These are phyloP conservation scores for Drosophila lacertosa DNA, from an alignment of 1,140 invertebrate genomes.

Conservation along the genomic window DNA sequence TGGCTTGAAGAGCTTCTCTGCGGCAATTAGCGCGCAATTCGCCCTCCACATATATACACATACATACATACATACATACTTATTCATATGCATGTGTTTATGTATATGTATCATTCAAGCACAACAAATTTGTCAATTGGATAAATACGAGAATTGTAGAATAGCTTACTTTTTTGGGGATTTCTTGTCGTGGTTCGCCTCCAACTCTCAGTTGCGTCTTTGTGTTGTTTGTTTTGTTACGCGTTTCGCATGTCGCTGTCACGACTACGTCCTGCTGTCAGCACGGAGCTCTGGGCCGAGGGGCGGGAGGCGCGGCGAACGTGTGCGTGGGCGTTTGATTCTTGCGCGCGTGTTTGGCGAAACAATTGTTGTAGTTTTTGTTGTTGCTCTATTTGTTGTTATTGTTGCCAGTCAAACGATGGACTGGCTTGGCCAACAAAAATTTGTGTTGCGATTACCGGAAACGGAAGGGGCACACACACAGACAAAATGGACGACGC, in stretches of 20 bases:
- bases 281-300: neutral
- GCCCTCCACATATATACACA: too few relatives aligned
- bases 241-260: constrained; percentile 41
- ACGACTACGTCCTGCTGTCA: constrained; percentile 18
- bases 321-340: constrained; percentile 41
- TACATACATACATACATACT: too few relatives aligned
- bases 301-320: constrained; percentile 1
- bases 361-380: constrained; percentile 7
- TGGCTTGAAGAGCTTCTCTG: constrained; percentile 26
- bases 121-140: neutral
- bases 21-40: constrained; percentile 13
- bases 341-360: constrained; percentile 62
- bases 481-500: constrained; percentile 62
- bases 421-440: constrained; percentile 47
- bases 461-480: constrained; percentile 39
- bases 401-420: neutral
- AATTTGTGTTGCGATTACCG: constrained; percentile 56
- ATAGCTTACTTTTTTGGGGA: constrained; percentile 29
- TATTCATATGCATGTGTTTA: too few relatives aligned
- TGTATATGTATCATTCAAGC: too few relatives aligned
- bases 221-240: constrained; percentile 43
- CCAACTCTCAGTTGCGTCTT: constrained; percentile 23
- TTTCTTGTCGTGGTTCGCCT: constrained; percentile 11
- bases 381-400: constrained; percentile 8
- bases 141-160: neutral